These are phyloP conservation scores for Indri indri DNA, from an alignment of 2,113 vertebrate genomes.

Conservation along the genomic window DNA sequence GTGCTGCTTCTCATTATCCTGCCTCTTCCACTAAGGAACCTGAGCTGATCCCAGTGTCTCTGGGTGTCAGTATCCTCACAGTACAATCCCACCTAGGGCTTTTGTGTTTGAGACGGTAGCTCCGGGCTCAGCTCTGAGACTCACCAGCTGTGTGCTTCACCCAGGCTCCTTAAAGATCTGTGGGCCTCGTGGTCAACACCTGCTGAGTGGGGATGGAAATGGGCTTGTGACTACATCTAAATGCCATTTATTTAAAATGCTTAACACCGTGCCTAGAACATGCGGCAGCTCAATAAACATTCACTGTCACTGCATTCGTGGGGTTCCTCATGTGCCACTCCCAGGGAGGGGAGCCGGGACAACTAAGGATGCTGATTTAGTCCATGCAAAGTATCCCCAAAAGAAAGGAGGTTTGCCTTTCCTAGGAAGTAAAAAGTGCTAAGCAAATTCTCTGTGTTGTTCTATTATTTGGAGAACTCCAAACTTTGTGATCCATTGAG, in stretches of 20 bases:
- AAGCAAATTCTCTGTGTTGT: background rate
- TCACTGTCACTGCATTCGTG: background rate
- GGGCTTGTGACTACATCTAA: background rate
- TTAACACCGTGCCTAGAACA: background rate
- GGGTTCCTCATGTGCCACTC: background rate
- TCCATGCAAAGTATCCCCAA: background rate
- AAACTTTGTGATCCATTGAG: background rate
- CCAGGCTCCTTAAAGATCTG: background rate
- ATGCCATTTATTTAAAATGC: background rate
- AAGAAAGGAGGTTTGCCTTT: background rate
- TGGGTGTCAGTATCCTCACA: background rate
- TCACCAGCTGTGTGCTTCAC: background rate
- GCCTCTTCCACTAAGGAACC: background rate
- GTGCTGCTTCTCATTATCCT: background rate
- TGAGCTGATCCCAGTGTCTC: background rate
- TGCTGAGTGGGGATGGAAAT: background rate
- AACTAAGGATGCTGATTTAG: background rate
- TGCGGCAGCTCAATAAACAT: background rate
- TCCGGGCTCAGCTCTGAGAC: background rate
- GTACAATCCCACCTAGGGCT: background rate
- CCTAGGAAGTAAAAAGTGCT: background rate
- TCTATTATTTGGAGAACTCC: constrained; percentile 6
- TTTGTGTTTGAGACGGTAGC: background rate
- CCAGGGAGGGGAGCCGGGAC: background rate
- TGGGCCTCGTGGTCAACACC: background rate